phyloP scores from a whole-genome alignment of 2,113 vertebrate species.

The Mungos mungo region DNA sequence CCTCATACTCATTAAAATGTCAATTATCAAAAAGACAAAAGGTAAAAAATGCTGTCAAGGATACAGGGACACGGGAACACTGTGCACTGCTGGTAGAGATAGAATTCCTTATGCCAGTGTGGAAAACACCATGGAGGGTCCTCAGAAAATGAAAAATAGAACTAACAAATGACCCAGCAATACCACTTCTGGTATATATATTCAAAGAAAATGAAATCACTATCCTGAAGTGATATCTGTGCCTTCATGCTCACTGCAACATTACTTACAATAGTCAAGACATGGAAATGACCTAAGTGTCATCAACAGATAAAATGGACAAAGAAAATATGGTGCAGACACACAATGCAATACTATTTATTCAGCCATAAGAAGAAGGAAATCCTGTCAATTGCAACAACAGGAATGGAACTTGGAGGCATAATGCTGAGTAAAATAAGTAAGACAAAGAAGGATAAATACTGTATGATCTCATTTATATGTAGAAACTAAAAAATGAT shows the following conservation, averaged over 20 bases:
- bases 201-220: not conserved
- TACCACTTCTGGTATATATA: not conserved
- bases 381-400: not conserved
- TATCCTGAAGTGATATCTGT: not conserved
- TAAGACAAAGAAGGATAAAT: not conserved
- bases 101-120: not conserved
- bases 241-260: not conserved
- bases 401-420: not conserved
- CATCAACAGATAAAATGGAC: not conserved
- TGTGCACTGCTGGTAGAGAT: not conserved
- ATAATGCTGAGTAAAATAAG: not conserved
- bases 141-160: not conserved
- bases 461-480: not conserved
- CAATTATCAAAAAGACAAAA: not conserved
- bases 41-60: not conserved
- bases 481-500: not conserved
- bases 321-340: not conserved
- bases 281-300: not conserved
- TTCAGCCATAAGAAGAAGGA: not conserved
- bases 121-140: not conserved
- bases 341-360: not conserved
- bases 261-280: not conserved
- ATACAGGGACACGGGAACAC: not conserved
- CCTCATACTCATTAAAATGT: not conserved
- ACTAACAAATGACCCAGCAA: not conserved